Evolutionary conservation across 2,113 vertebrate species (phyloP), one percentile per base, ranked within the genome.

Genomic region (Vireo altiloquus): DNA sequence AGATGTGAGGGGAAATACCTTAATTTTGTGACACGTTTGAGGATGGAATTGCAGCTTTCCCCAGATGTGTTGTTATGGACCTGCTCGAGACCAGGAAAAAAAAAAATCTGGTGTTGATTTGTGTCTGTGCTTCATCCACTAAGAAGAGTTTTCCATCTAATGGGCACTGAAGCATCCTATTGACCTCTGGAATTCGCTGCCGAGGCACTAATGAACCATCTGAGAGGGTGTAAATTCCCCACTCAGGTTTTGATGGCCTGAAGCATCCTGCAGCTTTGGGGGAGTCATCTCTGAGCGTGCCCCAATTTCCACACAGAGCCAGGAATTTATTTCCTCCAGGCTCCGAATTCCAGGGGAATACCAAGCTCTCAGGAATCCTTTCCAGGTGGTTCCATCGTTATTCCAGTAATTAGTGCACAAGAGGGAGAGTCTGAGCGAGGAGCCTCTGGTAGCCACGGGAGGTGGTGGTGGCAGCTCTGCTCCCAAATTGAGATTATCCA

Each of bases 301-400:
- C 53, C 21, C 30, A 11, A 18, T 4, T 46, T 20, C 35, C 15
- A 19, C 27, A 5, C 22, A 46, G 63, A 61, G 27, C 50, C 33
- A 23, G 24, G 49, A 53, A 20, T 68, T 85, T 25, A 15, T 87
- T 87, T 65, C n/a, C 68, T 76, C 42, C 39, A 14, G 14, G 4
- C 33, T 64, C 54, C 10, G 15, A 11, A 31, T 49, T 65, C 57
- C 4, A 2, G 14, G 68, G 39, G 33, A 80, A 84, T 3, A 42
- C 3, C 59, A 80, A 30, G 1, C 79, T 31, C 71, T 39, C 30
- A 63, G 47, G 65, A 90, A 82, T 56, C 89, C 61, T 82, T 86
- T 86, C 68, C 85, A 71, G 54, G 82, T 28, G 24, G 68, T 60
- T 92, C 89, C 52, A 82, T 76, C 66, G 12, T 80, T 68, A 70